Conservation (phyloP, 2,113 vertebrate species). For the Chionis minor region DNA sequence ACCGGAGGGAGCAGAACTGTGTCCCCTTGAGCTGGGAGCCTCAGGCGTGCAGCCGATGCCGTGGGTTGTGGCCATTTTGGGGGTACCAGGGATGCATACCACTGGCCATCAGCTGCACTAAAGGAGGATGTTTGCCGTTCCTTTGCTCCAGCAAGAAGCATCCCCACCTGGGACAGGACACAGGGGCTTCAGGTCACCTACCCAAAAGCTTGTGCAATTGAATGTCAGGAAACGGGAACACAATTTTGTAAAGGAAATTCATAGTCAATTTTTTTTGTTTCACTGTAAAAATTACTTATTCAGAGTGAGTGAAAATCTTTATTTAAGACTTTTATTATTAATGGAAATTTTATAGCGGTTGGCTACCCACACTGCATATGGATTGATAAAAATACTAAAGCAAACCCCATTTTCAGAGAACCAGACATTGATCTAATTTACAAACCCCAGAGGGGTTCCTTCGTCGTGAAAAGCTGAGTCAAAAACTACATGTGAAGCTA, state of each 20-base stretch:
- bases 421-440: neutral
- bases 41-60: fast-evolving
- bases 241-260: neutral
- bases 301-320: neutral
- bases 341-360: neutral
- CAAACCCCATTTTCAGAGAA: neutral
- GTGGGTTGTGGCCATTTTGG: too few species aligned
- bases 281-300: neutral
- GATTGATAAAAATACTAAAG: neutral
- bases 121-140: neutral
- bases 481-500: neutral
- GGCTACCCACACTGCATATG: neutral
- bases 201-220: neutral
- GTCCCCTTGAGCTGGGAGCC: neutral
- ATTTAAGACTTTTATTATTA: neutral
- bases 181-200: neutral
- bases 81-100: neutral
- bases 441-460: neutral
- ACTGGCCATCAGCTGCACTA: fast-evolving
- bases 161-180: neutral
- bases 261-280: neutral
- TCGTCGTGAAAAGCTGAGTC: neutral
- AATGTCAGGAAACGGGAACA: neutral
- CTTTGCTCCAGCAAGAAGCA: neutral
- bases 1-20: neutral